These are phyloP conservation scores for Syngnathus floridae DNA, from an alignment of 2,113 vertebrate species.

Conservation along the genomic window DNA sequence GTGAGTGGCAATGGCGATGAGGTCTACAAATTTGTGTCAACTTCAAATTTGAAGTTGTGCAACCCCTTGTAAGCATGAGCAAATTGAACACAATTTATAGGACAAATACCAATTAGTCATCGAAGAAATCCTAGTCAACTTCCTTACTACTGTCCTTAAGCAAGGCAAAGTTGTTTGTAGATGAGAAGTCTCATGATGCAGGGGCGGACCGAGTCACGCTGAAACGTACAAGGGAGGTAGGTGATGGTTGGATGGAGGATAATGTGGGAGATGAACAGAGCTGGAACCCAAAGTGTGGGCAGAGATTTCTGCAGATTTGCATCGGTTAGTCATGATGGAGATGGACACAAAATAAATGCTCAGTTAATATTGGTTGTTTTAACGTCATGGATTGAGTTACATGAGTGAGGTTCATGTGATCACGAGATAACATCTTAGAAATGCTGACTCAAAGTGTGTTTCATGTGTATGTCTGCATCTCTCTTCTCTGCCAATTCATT, in stretches of 20 bases:
- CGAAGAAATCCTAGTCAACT: too few species aligned
- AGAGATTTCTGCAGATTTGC: slow-evolving; percentile 3
- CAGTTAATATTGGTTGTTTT: not conserved
- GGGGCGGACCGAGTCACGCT: slow-evolving; percentile 12
- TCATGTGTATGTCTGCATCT: not conserved
- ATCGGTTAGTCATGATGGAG: not conserved
- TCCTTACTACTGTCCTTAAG: too few species aligned
- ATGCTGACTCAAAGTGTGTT: not conserved
- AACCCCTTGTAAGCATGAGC: too few species aligned
- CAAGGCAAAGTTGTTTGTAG: not conserved
- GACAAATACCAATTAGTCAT: too few species aligned
- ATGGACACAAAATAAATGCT: not conserved
- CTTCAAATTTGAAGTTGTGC: too few species aligned
- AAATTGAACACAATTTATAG: too few species aligned
- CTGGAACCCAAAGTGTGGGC: slow-evolving; percentile 10
- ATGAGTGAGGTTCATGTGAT: not conserved
- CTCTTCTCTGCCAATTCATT: not conserved
- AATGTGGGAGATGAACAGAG: slow-evolving; percentile 18
- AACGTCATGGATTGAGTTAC: not conserved
- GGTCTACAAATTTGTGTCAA: too few species aligned
- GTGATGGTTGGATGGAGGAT: slow-evolving; percentile 5
- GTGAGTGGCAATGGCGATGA: not conserved
- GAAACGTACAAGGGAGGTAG: slow-evolving; percentile 9
- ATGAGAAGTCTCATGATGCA: slow-evolving; percentile 9
- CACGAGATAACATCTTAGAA: not conserved